Conservation (phyloP, 2,888 invertebrate species). For the Steinernema carpocapsae region DNA sequence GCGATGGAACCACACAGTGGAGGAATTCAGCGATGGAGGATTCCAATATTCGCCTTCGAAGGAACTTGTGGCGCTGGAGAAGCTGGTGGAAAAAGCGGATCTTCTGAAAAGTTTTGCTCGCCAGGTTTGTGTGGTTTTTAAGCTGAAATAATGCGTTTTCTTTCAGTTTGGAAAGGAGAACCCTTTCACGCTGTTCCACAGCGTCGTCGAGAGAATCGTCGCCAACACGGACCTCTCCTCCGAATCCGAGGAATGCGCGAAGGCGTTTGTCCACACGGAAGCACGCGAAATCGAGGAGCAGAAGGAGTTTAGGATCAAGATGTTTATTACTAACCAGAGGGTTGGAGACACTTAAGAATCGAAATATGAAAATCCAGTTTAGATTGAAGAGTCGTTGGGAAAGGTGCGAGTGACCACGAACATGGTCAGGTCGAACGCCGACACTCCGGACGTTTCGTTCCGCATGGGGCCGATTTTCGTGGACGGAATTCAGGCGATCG, state of each 20-base stretch:
- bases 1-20: conserved; percentile 28
- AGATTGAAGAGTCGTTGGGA: neutral
- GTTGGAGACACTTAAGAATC: too few species aligned
- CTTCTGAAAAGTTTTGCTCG: conserved; percentile 16
- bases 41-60: conserved; percentile 19
- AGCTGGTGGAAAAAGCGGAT: conserved; percentile 16
- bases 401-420: conserved; percentile 10
- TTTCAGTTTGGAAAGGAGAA: conserved; percentile 18
- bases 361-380: neutral
- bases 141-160: neutral
- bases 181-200: conserved; percentile 29
- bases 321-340: neutral
- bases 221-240: neutral
- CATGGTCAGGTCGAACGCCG: conserved; percentile 8
- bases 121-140: neutral
- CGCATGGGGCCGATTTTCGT: conserved; percentile 28
- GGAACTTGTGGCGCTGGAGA: conserved; percentile 10
- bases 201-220: neutral
- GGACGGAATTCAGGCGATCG: neutral
- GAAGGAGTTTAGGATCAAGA: neutral
- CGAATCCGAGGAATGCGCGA: neutral
- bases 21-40: conserved; percentile 30
- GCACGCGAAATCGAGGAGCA: conserved; percentile 13
- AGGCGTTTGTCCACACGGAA: conserved; percentile 1
- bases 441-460: conserved; percentile 13